Percentiles rank a stretch among this genome's conserved stretches.
Conservation (phyloP, 1,140 invertebrate genomes). For the Hylyphantes graminicola region DNA sequence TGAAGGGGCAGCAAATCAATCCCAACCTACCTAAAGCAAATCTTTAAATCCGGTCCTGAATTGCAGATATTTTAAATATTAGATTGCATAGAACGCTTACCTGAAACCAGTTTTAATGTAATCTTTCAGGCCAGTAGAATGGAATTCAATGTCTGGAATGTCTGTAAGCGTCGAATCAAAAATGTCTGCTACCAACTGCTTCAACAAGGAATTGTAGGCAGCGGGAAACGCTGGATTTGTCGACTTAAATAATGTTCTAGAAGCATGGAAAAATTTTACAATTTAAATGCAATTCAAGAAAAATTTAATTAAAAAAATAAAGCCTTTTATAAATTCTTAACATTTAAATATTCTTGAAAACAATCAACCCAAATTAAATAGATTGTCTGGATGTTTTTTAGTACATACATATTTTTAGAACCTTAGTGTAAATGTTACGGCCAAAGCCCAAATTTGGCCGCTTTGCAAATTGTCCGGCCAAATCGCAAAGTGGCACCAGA, state of each 20-base stretch:
- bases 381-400: background rate
- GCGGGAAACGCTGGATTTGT: slow-evolving; percentile 65
- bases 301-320: background rate
- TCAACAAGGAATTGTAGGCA: slow-evolving; percentile 65
- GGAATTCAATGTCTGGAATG: slow-evolving; percentile 67
- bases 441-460: no score
- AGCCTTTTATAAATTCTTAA: background rate
- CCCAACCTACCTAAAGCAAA: no score
- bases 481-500: no score
- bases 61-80: background rate
- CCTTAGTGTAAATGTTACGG: no score
- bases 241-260: slow-evolving; percentile 64
- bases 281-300: background rate
- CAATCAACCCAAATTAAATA: background rate
- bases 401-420: background rate
- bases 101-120: slow-evolving; percentile 67
- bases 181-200: slow-evolving; percentile 66
- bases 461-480: no score
- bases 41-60: background rate
- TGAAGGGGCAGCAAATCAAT: background rate
- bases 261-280: background rate
- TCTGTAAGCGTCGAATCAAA: slow-evolving; percentile 66
- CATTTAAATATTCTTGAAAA: background rate
- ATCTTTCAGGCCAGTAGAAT: slow-evolving; percentile 67
- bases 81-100: slow-evolving; percentile 39